Conservation (phyloP, 1,140 invertebrate genomes). For the Drosophila busckii region DNA sequence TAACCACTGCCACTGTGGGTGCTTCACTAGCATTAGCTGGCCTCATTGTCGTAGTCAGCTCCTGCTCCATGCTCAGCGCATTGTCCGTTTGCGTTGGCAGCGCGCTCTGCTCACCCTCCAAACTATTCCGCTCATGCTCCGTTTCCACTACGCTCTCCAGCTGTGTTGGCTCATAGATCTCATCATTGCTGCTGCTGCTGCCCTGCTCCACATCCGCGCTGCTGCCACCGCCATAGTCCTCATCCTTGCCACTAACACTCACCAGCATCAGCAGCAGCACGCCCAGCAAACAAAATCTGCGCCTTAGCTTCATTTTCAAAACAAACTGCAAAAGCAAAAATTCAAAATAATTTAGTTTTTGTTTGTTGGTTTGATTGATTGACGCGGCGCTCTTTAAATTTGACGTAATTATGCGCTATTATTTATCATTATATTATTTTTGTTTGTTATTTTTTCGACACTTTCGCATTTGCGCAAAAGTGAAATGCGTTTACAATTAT, state of each 20-base stretch:
- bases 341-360: constrained; percentile 29
- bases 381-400: constrained; percentile 44
- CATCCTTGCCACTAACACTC: constrained; percentile 20
- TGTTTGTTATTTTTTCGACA: constrained; percentile 45
- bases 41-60: constrained; percentile 19
- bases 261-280: constrained; percentile 34
- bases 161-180: constrained; percentile 57
- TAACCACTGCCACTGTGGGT: constrained; percentile 4
- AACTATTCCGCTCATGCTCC: constrained; percentile 44
- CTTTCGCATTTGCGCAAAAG: constrained; percentile 62
- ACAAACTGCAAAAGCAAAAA: constrained; percentile 39
- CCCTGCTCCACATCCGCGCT: constrained; percentile 1
- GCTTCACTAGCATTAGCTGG: constrained; percentile 8
- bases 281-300: constrained; percentile 17
- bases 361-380: constrained; percentile 52
- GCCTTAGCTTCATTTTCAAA: constrained; percentile 16
- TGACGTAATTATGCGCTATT: constrained; percentile 62
- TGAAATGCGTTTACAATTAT: constrained; percentile 49
- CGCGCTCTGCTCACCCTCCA: constrained; percentile 25
- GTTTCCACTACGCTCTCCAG: constrained; percentile 40
- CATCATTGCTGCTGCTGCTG: constrained; percentile 22
- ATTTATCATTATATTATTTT: constrained; percentile 33
- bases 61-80: constrained; percentile 12
- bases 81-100: constrained; percentile 18
- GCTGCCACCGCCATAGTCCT: constrained; percentile 26